Conservation (phyloP, 2,113 vertebrate species). For the Platichthys stellatus region DNA sequence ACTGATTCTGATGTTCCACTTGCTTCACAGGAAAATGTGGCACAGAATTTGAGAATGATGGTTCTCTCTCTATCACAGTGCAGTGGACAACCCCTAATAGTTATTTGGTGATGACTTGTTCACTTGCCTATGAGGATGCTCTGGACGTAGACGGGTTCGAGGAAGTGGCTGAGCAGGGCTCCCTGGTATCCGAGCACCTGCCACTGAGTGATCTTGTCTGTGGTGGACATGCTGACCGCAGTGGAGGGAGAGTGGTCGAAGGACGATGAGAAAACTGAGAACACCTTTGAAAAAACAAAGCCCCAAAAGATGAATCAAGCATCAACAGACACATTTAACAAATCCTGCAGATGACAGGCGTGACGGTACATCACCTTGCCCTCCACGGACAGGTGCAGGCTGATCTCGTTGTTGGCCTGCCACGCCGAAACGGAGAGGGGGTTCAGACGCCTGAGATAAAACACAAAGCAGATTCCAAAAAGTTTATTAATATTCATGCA, state of each 20-base stretch:
- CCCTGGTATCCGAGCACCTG: slow-evolving; percentile 95
- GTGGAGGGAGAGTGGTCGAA: slow-evolving; percentile 72
- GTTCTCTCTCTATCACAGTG: no score
- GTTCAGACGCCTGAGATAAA: slow-evolving; percentile 81
- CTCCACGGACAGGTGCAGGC: slow-evolving; percentile 89
- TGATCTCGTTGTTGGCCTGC: slow-evolving; percentile 87
- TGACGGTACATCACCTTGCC: slow-evolving; percentile 81
- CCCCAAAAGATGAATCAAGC: background rate
- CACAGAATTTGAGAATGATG: no score
- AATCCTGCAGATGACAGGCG: background rate
- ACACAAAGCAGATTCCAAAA: background rate
- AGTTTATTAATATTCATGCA: background rate
- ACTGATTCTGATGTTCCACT: no score
- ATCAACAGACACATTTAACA: background rate
- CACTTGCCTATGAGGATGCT: slow-evolving; percentile 90
- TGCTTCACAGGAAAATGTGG: no score
- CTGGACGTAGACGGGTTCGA: slow-evolving; percentile 91
- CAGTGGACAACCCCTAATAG: background rate
- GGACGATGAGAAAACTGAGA: slow-evolving; percentile 84
- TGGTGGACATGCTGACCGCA: slow-evolving; percentile 90
- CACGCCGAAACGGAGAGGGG: slow-evolving; percentile 88
- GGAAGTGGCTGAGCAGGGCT: slow-evolving; percentile 93
- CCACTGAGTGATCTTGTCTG: slow-evolving; percentile 95
- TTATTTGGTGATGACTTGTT: no score
- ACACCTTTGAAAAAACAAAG: slow-evolving; percentile 63